phyloP scores from a whole-genome alignment of 1,140 invertebrate species.

The Halictus rubicundus region DNA sequence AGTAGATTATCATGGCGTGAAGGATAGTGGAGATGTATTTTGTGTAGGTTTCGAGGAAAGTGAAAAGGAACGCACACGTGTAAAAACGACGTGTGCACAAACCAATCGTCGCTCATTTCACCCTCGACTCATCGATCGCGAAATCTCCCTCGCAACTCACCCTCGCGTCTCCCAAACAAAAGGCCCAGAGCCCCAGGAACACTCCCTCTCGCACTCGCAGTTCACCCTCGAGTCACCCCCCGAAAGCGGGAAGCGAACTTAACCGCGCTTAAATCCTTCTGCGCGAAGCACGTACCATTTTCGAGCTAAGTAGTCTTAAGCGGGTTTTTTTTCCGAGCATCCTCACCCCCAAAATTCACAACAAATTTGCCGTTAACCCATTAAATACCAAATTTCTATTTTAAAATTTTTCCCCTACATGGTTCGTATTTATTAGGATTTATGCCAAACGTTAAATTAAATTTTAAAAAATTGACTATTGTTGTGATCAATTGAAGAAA shows the following conservation, averaged over 20 bases:
- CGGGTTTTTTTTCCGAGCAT: not conserved
- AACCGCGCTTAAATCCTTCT: not conserved
- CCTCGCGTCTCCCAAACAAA: constrained; percentile 19
- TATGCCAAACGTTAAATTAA: too few species aligned
- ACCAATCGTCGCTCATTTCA: constrained; percentile 8
- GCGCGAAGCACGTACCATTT: not conserved
- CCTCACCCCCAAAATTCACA: too few species aligned
- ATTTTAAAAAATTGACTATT: too few species aligned
- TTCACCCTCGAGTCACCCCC: not conserved
- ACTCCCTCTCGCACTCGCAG: constrained; percentile 16
- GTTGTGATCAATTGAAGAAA: too few species aligned
- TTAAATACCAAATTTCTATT: too few species aligned
- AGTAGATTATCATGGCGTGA: too few species aligned
- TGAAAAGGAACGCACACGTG: not conserved
- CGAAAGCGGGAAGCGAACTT: not conserved
- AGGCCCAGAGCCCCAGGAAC: constrained; percentile 2
- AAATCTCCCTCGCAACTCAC: constrained; percentile 33
- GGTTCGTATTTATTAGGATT: too few species aligned
- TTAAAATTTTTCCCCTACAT: too few species aligned
- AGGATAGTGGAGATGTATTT: too few species aligned
- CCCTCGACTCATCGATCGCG: constrained; percentile 36
- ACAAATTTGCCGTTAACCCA: too few species aligned
- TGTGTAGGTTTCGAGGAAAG: not conserved
- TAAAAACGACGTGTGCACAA: not conserved
- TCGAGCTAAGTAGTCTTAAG: not conserved